Conservation (phyloP, 2,888 invertebrate species). For the Plebejus anna region DNA sequence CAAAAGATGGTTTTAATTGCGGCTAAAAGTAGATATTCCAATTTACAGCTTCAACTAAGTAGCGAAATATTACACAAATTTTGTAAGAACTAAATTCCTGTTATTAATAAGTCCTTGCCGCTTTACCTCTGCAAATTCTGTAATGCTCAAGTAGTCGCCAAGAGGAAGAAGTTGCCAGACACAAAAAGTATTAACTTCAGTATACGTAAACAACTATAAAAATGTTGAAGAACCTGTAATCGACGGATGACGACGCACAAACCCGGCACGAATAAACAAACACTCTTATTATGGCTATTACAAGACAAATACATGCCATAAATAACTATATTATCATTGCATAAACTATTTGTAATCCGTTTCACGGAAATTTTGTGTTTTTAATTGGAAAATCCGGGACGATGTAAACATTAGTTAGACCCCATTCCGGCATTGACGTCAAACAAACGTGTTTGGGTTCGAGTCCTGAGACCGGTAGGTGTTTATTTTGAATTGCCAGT, state of each 20-base stretch:
- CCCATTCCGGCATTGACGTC: conserved; percentile 1
- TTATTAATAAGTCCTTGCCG: background rate
- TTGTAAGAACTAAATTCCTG: no score
- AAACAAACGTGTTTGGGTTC: background rate
- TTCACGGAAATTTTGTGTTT: background rate
- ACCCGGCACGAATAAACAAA: background rate
- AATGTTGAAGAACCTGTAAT: background rate
- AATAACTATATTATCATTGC: background rate
- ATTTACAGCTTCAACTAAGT: no score
- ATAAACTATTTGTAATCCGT: background rate
- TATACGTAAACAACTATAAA: background rate
- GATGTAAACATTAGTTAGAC: background rate
- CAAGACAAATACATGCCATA: conserved; percentile 2
- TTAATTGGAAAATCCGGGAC: background rate
- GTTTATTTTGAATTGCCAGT: background rate
- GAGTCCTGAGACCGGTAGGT: background rate
- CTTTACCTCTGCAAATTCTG: background rate
- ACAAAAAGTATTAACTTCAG: background rate
- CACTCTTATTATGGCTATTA: background rate
- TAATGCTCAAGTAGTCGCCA: background rate
- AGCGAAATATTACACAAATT: no score
- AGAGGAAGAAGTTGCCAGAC: background rate
- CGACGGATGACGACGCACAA: background rate
- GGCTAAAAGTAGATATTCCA: no score
- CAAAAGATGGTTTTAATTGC: no score